A percentile compares a stretch with the other conserved stretches of the same genome.
Evolutionary conservation across 2,797 vertebrate species (phyloP).

Genomic region (Saxicola maurus): DNA sequence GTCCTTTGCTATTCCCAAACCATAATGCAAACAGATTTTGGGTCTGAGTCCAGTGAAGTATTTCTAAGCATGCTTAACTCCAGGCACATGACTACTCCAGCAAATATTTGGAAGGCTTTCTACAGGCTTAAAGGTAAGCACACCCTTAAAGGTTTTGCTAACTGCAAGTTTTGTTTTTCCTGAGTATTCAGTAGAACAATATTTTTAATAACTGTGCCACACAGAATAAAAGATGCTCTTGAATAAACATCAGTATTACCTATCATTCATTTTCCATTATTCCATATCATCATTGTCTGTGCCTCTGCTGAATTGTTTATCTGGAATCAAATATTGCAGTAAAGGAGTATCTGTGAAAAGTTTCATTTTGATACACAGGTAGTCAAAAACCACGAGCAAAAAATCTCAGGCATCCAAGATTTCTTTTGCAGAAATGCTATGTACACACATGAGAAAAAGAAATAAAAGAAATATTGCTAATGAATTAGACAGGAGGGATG

Average conservation of each 20-base stretch:
- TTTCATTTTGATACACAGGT: background rate
- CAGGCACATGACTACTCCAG: background rate
- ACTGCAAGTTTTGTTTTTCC: background rate
- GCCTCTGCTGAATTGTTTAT: background rate
- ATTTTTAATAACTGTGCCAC: background rate
- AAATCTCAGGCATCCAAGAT: background rate
- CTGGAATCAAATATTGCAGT: background rate
- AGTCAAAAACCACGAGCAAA: background rate
- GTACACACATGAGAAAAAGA: background rate
- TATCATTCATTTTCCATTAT: background rate
- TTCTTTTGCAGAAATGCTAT: background rate
- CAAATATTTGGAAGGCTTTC: background rate
- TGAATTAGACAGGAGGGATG: background rate
- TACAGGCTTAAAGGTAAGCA: constrained; percentile 15
- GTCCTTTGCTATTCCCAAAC: background rate
- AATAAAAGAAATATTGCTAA: background rate
- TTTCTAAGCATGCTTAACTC: constrained; percentile 30
- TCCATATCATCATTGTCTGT: background rate
- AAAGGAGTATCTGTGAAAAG: background rate
- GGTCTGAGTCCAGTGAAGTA: background rate
- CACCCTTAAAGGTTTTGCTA: background rate
- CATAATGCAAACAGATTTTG: constrained; percentile 25
- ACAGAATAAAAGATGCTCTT: background rate
- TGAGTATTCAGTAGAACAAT: background rate
- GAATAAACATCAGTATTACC: background rate